Base-by-base conservation (phyloP, 2,113 vertebrate genomes). In the Ageneiosus marmoratus region DNA sequence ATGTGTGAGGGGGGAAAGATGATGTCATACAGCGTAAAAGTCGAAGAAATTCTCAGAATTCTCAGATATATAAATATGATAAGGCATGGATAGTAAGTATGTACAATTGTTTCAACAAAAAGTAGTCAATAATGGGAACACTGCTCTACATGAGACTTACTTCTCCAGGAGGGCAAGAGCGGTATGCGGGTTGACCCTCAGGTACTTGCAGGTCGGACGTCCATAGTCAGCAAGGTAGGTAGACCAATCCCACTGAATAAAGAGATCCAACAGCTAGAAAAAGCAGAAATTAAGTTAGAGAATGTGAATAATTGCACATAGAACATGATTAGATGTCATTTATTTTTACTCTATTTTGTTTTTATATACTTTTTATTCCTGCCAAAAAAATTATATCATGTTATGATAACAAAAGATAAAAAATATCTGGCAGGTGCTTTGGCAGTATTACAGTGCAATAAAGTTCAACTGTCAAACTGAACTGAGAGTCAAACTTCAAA, bases 241-340 rank as follows among this genome's bases (percentile, higher is more conserved):
- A 0, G 97, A 97, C 98, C 98, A 99, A 77, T 99, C 98, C 98
- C 98, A 99, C 85, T 96, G 96, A 62, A 95, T 97, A 91, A 99
- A 99, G n/a, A 99, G 94, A 58, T 99, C 97, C 85, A 99, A 89
- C 44, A 99, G 91, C 98, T 99, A 50, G 13, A 18, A 84, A 2
- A 80, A 1, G 70, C 24, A 80, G 46, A 55, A 6, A 56, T 18
- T 62, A 60, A 22, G 62, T 48, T 41, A 44, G 10, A 74, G 4
- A 10, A 44, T 82, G 48, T 69, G 81, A 58, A 44, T 32, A 32
- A 48, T 73, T 56, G 63, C 13, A 24, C 16, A 56, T 32, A 0
- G 3, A 13, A 48, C 73, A 76, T 55, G 5, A 55, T 34, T 22
- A 34, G 10, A 22, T 6, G 0, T 6, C 18, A 32, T 34, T 76